Conservation (phyloP, 2,113 vertebrate genomes). For the Mus pahari region DNA sequence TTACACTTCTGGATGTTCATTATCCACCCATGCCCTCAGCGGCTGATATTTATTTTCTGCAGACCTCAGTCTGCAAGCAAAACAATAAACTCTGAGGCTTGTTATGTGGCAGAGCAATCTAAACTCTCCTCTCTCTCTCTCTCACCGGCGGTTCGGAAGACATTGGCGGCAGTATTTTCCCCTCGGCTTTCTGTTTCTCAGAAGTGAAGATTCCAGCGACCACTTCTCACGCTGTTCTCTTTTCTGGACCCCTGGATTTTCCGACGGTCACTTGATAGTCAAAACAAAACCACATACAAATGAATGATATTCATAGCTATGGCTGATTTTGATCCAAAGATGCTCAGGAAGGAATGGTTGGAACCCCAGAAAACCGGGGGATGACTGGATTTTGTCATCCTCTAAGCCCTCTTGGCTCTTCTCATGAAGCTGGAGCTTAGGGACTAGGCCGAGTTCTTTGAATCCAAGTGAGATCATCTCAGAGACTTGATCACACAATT, state of each 20-base stretch:
- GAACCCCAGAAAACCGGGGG: slow-evolving; percentile 43
- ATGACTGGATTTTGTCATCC: not conserved
- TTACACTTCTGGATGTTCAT: slow-evolving; percentile 78
- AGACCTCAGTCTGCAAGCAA: slow-evolving; percentile 76
- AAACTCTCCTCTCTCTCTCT: slow-evolving; percentile 74
- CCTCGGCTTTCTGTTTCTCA: slow-evolving; percentile 65
- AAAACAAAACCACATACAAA: slow-evolving; percentile 9
- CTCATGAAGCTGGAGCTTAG: slow-evolving; percentile 5
- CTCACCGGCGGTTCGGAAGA: slow-evolving; percentile 48
- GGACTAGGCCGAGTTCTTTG: not conserved
- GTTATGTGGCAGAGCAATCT: slow-evolving; percentile 62
- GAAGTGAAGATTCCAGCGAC: slow-evolving; percentile 69
- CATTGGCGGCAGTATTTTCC: not conserved
- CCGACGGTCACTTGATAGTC: not conserved
- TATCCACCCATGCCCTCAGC: slow-evolving; percentile 78
- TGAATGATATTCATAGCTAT: slow-evolving; percentile 40
- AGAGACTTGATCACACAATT: not conserved
- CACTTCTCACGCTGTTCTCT: not conserved
- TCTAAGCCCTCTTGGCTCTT: not conserved
- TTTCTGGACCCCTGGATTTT: not conserved
- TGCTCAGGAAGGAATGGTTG: slow-evolving; percentile 50
- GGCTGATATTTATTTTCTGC: slow-evolving; percentile 82
- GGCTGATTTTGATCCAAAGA: slow-evolving; percentile 51
- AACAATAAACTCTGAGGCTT: slow-evolving; percentile 79
- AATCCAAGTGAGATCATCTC: not conserved